A percentile compares a stretch with the other conserved stretches of the same genome.
phyloP scores from a whole-genome alignment of 2,113 vertebrate genomes.

The Oreochromis spilurus region DNA sequence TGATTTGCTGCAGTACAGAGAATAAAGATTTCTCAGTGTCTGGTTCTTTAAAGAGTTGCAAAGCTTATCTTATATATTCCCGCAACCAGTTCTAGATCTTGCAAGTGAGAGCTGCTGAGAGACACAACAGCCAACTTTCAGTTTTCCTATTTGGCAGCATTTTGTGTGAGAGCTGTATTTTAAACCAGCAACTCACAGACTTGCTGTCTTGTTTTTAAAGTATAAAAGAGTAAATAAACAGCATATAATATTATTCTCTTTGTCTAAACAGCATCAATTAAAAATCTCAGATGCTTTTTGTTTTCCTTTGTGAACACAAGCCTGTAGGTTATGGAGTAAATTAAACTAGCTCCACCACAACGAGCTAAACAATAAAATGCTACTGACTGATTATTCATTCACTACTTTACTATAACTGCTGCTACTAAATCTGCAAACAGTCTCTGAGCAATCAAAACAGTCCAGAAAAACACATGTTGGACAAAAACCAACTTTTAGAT shows the following conservation, averaged over 20 bases:
- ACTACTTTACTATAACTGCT: not conserved
- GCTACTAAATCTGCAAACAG: not conserved
- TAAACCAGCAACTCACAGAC: not conserved
- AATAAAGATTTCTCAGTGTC: not conserved
- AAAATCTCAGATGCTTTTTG: not conserved
- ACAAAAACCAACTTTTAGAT: not conserved
- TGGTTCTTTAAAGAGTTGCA: not conserved
- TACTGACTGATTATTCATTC: not conserved
- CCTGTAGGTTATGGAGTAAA: not conserved
- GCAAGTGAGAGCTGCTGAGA: not conserved
- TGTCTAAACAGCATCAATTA: not conserved
- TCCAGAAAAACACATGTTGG: not conserved
- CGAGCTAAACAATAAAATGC: accelerated
- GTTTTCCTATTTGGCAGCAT: not conserved
- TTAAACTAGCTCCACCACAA: not conserved
- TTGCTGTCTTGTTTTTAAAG: not conserved
- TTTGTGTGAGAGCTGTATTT: not conserved
- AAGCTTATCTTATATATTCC: not conserved
- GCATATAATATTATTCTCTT: accelerated
- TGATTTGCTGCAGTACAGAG: not conserved
- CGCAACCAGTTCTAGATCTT: not conserved
- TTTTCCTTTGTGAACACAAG: not conserved
- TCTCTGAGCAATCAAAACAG: not conserved
- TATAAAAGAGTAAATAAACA: not conserved
- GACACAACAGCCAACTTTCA: not conserved